Percentiles rank a stretch among this genome's conserved stretches.
phyloP scores from a whole-genome alignment of 2,797 vertebrate species.

The Anguilla anguilla region DNA sequence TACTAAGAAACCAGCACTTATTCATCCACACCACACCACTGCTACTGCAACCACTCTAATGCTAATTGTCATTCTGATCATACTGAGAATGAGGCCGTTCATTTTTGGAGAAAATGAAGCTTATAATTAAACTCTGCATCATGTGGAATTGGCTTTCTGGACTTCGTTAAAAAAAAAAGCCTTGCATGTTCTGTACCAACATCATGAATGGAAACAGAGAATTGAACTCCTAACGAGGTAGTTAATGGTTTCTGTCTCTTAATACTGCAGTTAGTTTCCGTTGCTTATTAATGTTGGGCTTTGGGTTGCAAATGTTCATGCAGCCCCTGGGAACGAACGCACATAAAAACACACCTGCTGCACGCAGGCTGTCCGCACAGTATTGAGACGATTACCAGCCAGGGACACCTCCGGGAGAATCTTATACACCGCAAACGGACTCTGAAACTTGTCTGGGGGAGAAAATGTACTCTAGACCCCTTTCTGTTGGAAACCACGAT shows the following conservation, averaged over 20 bases:
- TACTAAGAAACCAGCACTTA: neutral
- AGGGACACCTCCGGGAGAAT: constrained; percentile 30
- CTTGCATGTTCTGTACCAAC: constrained; percentile 40
- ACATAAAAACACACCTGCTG: constrained; percentile 68
- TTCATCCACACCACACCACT: constrained; percentile 55
- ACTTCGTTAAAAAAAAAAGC: constrained; percentile 40
- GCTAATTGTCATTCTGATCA: constrained; percentile 60
- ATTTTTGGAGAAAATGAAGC: constrained; percentile 56
- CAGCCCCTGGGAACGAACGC: constrained; percentile 47
- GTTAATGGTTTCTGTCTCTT: constrained; percentile 74
- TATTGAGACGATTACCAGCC: constrained; percentile 57
- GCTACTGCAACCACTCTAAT: constrained; percentile 57
- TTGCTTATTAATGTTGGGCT: constrained; percentile 64
- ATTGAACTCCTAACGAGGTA: constrained; percentile 67
- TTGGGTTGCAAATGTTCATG: constrained; percentile 50
- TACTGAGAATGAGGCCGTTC: constrained; percentile 62
- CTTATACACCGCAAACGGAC: constrained; percentile 43
- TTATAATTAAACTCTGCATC: constrained; percentile 63
- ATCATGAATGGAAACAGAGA: constrained; percentile 62
- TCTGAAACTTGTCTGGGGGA: constrained; percentile 36
- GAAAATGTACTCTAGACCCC: constrained; percentile 32
- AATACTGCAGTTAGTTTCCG: constrained; percentile 73
- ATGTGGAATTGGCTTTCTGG: constrained; percentile 58
- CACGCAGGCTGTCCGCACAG: constrained; percentile 54
- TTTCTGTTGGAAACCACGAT: constrained; percentile 9